Evolutionary conservation across 2,113 vertebrate species (phyloP), one percentile per base, ranked within the genome.

Genomic region (Aix galericulata): DNA sequence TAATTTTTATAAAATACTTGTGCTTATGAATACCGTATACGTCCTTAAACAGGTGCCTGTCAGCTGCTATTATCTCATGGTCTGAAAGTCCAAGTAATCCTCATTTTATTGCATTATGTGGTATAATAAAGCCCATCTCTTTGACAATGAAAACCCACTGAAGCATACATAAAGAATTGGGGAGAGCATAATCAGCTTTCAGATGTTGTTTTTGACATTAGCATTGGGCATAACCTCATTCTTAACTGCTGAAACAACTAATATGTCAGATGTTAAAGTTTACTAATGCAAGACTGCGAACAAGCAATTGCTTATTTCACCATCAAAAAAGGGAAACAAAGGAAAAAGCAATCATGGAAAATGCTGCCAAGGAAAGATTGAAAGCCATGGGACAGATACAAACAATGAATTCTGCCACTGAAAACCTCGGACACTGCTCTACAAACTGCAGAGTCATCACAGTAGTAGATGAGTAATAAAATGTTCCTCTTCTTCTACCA

Each of bases 81-180:
- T 56, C 92, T 95, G 91, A 94, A 94, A 96, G 56, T 52, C 78
- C 80, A 94, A 95, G 89, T 92, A 95, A 95, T 86, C 91, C 86
- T 97, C 73, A 92, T 40, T 87, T 91, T 95, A 94, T 64, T 88
- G 85, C 89, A 96, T 86, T 95, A 79, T 93, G 48, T 64, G 56
- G 58, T 53, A 89, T 85, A 97, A 94, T 94, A 86, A 76, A 85
- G 52, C 56, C 76, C 80, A 73, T 62, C 90, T 82, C 77, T 93
- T 31, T 12, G 63, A 96, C 69, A 97, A 96, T 73, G 83, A 95
- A 96, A 96, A 89, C n/a, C 38, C 91, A 94, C 25, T 53, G 74
- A 92, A 96, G 86, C 89, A 89, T 91, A 91, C 56, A 64, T 64
- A 89, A 97, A 94, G 32, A 67, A 87, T 52, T 26, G 6, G 59